A percentile compares a stretch with the other conserved stretches of the same genome.
Evolutionary conservation across 2,888 invertebrate genomes (phyloP).

Genomic region (Meta bourneti): DNA sequence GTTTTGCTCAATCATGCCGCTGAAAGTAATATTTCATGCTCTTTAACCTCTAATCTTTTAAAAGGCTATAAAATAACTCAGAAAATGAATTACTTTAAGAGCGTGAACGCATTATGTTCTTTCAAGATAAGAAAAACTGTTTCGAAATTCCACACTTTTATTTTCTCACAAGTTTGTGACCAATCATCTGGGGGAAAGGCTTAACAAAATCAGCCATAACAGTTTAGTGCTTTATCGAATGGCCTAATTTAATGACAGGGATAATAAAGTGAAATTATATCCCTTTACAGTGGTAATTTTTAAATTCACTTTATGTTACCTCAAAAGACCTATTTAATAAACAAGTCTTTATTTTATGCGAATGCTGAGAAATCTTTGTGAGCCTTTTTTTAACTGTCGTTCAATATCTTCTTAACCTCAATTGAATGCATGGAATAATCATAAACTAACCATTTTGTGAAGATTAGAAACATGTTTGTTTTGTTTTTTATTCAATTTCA

Average conservation of each 20-base stretch:
- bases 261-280: slow-evolving; percentile 42
- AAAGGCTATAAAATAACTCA: slow-evolving; percentile 27
- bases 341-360: slow-evolving; percentile 6
- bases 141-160: slow-evolving; percentile 24
- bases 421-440: too few relatives aligned
- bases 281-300: slow-evolving; percentile 17
- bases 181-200: slow-evolving; percentile 16
- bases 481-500: too few relatives aligned
- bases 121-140: slow-evolving; percentile 37
- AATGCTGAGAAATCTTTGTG: neutral
- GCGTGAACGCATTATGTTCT: slow-evolving; percentile 31
- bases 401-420: too few relatives aligned
- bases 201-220: slow-evolving; percentile 40
- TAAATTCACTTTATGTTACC: slow-evolving; percentile 40
- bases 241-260: slow-evolving; percentile 15
- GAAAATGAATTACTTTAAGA: slow-evolving; percentile 5
- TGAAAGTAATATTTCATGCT: neutral
- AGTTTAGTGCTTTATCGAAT: slow-evolving; percentile 44
- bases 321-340: neutral
- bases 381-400: too few relatives aligned
- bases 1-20: slow-evolving; percentile 13
- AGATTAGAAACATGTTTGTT: too few relatives aligned
- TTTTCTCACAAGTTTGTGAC: slow-evolving; percentile 44
- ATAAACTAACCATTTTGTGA: too few relatives aligned
- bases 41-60: slow-evolving; percentile 22